phyloP scores from a whole-genome alignment of 2,888 invertebrate genomes.

The Acanthosepion esculentum region DNA sequence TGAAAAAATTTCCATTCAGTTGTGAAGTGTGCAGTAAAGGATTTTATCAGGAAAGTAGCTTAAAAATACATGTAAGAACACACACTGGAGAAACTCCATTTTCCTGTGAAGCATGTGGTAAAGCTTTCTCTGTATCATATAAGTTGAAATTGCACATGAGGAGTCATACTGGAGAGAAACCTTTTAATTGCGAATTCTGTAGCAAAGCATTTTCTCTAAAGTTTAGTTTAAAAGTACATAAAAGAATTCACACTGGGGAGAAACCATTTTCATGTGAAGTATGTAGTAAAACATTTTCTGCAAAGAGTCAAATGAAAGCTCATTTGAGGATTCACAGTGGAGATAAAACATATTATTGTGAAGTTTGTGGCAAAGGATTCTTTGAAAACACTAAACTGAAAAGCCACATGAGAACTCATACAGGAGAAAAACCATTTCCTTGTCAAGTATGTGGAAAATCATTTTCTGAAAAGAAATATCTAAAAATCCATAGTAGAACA shows the following conservation, averaged over 20 bases:
- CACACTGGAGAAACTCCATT: no score
- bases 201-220: conserved; percentile 49
- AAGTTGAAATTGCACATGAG: no score
- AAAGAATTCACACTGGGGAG: conserved; percentile 49
- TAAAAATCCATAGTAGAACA: neutral
- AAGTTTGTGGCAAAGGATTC: neutral
- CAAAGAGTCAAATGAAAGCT: neutral
- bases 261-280: conserved; percentile 42
- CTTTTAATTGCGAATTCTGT: no score
- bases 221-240: conserved; percentile 52
- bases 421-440: neutral
- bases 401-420: neutral
- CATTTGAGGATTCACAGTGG: neutral
- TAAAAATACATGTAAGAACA: no score
- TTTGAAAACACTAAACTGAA: neutral
- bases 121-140: no score
- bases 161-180: no score
- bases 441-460: neutral
- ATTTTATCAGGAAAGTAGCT: no score
- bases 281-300: neutral
- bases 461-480: neutral
- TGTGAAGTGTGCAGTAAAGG: no score
- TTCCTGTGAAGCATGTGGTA: no score
- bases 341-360: neutral
- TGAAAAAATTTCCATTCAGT: no score